These are phyloP conservation scores for Syrphus vitripennis DNA, from an alignment of 2,888 invertebrate species.

Conservation along the genomic window DNA sequence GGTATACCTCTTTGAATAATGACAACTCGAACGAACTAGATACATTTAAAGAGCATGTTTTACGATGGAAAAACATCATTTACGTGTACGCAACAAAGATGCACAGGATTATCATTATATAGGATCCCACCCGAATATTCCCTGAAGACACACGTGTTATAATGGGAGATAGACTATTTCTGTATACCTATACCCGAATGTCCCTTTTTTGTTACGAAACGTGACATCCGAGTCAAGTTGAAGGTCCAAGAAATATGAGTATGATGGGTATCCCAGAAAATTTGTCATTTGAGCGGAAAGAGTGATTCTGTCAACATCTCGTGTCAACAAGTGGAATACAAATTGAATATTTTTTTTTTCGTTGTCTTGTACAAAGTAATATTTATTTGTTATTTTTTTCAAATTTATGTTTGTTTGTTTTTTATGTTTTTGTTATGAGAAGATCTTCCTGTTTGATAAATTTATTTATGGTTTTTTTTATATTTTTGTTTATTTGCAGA, in stretches of 20 bases:
- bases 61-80: constrained; percentile 17
- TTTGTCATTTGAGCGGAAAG: constrained; percentile 32
- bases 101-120: constrained; percentile 4
- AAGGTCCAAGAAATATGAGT: constrained; percentile 24
- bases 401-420: neutral
- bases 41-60: neutral
- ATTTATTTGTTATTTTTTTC: neutral
- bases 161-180: constrained; percentile 5
- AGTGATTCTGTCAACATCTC: constrained; percentile 39
- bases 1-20: constrained; percentile 5
- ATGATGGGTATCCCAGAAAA: neutral
- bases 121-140: constrained; percentile 12
- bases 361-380: neutral
- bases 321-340: constrained; percentile 19
- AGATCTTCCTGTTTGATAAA: neutral
- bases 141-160: constrained; percentile 34
- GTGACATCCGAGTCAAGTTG: constrained; percentile 9
- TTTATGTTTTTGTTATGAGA: neutral
- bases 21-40: constrained; percentile 9
- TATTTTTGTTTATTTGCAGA: constrained; percentile 43
- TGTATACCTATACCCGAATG: constrained; percentile 13
- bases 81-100: constrained; percentile 50
- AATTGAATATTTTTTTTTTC: neutral
- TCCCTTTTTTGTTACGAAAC: constrained; percentile 11
- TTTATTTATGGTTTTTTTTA: neutral